Base-by-base conservation (phyloP, 2,113 vertebrate genomes). In the Oryzias melastigma region DNA sequence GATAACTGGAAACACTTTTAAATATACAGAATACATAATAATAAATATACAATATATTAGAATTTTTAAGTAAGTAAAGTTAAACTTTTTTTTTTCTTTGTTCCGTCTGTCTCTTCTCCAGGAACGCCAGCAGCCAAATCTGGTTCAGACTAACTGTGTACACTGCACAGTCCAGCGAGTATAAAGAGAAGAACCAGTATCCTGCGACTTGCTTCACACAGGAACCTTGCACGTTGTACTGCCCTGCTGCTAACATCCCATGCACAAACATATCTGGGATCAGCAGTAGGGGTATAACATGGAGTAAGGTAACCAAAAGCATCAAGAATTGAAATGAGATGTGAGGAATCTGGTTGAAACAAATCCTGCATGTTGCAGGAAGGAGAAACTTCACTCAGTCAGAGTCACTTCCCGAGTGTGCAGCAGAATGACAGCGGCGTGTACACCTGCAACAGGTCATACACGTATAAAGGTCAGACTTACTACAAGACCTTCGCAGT, bases 401-500 rank as follows among this genome's bases (percentile, higher is more conserved):
- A 35, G 7, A 35, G 35, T 18, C 55, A 71, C 71, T 78, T 84
- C n/a, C 0, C 8, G 0, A 60, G n/a, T 2, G 64, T 70, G 22
- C 10, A 58, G 22, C 0, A 66, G 19, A 52, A 29, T 1, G 41
- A 87, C 20, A 1, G 1, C 0, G 86, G 65, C 1, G 3, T 22
- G 14, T 90, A 85, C 73, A 85, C 7, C 43, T 88, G 86, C 29
- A 81, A 29, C 14, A n/a, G 62, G 18, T 53, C 64, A n/a, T 87
- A 76, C 57, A 18, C 42, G 45, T 78, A 78, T 58, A 4, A 44
- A 3, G 58, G 59, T n/a, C 79, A 71, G 24, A 47, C 19, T 15
- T 87, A 87, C 50, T 75, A 81, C 3, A 68, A 6, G 45, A 81
- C 77, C 43, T 57, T 47, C 14, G 71, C 4, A 3, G 3, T 60